Evolutionary conservation across 2,797 vertebrate species (phyloP).

Genomic region (Podarcis lilfordi): DNA sequence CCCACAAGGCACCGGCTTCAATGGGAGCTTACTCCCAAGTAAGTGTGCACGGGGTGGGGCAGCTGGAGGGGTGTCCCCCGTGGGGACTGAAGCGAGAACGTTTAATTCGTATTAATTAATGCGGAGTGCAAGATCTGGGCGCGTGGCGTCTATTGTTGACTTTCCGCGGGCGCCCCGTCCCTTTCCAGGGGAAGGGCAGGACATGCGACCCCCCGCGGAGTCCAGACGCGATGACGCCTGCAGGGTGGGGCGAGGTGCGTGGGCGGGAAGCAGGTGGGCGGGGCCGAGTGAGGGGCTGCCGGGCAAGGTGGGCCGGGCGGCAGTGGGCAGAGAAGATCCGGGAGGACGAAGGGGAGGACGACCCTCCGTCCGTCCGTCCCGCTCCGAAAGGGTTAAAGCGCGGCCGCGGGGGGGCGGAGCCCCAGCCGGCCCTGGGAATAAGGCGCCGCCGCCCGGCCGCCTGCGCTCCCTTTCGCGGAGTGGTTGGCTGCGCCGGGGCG

Average conservation of each 20-base stretch:
- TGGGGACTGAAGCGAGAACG: no score
- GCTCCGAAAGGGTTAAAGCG: constrained; percentile 26
- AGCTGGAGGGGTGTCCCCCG: no score
- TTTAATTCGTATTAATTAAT: background rate
- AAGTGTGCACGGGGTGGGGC: background rate
- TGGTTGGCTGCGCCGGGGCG: background rate
- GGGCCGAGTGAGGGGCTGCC: background rate
- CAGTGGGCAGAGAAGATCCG: background rate
- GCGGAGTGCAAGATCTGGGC: background rate
- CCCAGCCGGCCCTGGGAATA: constrained; percentile 16
- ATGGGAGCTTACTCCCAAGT: background rate
- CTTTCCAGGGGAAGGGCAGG: background rate
- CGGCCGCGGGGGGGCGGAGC: constrained; percentile 31
- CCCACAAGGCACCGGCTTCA: background rate
- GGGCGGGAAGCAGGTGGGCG: background rate
- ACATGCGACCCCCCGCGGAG: background rate
- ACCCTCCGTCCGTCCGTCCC: background rate
- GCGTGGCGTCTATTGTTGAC: background rate
- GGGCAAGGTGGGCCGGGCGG: background rate
- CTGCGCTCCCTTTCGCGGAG: background rate
- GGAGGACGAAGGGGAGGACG: background rate
- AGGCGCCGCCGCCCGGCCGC: constrained; percentile 21
- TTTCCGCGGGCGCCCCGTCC: background rate
- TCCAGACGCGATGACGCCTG: constrained; percentile 1
- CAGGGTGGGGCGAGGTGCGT: constrained; percentile 18